Conservation (phyloP, 2,113 vertebrate species). For the Brienomyrus longianalis region DNA sequence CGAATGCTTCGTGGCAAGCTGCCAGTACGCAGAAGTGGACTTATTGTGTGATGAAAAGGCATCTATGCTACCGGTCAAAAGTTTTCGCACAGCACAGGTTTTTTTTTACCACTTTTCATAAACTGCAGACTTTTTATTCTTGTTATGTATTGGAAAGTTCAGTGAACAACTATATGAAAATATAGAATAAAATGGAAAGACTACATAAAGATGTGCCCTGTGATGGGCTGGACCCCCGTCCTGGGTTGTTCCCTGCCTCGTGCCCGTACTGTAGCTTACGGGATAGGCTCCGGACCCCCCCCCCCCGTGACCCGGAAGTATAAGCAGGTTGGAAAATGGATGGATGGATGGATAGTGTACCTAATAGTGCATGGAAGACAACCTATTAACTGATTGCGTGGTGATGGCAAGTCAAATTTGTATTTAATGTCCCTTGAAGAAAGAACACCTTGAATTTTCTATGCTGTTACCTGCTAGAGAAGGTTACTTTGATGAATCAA, state of each 20-base stretch:
- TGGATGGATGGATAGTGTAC: too few relatives aligned
- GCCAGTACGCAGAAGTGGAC: not conserved
- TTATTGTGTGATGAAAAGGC: not conserved
- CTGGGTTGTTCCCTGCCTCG: too few relatives aligned
- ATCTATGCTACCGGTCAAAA: not conserved
- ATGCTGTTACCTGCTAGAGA: not conserved
- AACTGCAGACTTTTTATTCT: not conserved
- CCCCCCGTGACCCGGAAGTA: too few relatives aligned
- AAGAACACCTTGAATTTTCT: not conserved
- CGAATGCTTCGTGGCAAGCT: not conserved
- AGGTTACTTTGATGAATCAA: not conserved
- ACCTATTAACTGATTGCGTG: not conserved
- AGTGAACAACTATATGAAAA: not conserved
- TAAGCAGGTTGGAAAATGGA: too few relatives aligned
- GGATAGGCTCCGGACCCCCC: too few relatives aligned
- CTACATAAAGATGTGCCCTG: not conserved
- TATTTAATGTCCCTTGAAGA: not conserved
- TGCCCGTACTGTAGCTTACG: too few relatives aligned
- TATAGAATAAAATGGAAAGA: not conserved
- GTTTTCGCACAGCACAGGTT: not conserved
- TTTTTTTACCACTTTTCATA: not conserved
- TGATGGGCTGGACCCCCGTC: too few relatives aligned
- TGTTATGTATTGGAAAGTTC: not conserved
- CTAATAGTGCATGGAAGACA: not conserved
- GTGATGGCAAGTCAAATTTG: not conserved